Evolutionary conservation across 2,797 vertebrate species (phyloP), one percentile per base, ranked within the genome.

Genomic region (Nannoperca obscura): DNA sequence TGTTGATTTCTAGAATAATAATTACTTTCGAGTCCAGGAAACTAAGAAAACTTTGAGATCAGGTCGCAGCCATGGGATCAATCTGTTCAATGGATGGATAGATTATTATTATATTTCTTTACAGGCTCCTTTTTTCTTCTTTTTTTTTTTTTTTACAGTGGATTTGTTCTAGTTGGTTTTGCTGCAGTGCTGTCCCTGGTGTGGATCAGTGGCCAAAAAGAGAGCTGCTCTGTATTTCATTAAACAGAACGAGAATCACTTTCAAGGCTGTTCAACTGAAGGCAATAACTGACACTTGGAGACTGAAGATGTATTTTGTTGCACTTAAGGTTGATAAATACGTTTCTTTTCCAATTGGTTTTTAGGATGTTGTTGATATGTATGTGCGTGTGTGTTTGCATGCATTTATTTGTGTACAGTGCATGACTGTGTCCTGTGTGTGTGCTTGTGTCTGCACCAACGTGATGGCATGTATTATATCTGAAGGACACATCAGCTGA

Each of bases 401-500:
- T 30, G 30, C 20, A 72, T 68, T 62, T 73, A 32, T 78, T 64
- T 70, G 59, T 49, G 66, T 59, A n/a, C 32, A 54, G 27, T 62
- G 14, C 19, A 27, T 38, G 24, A 20, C 46, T 20, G 36, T 64
- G 53, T 36, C 9, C 32, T 52, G 50, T 57, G 14, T 47, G 42
- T 49, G 22, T 61, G 22, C 58, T 47, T 38, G 36, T 27, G 67
- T 44, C 4, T 60, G 73, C 38, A 40, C 32, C 24, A 30, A 59
- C 0, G 5, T 83, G 59, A 87, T 71, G 75, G 57, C 73, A 40
- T 84, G 61, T 61, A 88, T 87, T 88, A 82, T 83, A 85, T 60
- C 46, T 83, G 88, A 93, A 92, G 88, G 90, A 87, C 88, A 79
- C 67, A 71, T 71, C 57, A 40, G 50, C 59, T 83, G 72, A 86